Conservation (phyloP, 1,140 invertebrate genomes). For the Lepidotrigona ventralis region DNA sequence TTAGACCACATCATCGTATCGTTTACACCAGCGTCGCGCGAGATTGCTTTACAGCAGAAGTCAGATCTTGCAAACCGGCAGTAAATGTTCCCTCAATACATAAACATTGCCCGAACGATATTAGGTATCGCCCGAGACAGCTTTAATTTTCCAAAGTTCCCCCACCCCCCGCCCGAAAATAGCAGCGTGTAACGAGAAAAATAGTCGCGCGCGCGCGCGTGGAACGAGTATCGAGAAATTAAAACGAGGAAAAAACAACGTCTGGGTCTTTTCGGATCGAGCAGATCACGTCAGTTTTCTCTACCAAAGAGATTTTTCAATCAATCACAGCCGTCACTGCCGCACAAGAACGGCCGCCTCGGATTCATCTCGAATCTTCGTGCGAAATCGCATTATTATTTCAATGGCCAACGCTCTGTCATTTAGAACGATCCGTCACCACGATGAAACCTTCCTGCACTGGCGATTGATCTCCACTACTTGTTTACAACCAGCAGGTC, state of each 20-base stretch:
- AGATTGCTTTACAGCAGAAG: constrained; percentile 12
- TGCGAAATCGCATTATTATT: neutral
- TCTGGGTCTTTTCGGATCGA: too few species aligned
- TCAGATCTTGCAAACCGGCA: neutral
- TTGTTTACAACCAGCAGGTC: too few species aligned
- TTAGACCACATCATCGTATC: neutral
- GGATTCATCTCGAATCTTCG: neutral
- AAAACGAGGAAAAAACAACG: too few species aligned
- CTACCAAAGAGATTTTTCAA: too few species aligned
- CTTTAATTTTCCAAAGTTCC: neutral
- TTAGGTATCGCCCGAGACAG: neutral
- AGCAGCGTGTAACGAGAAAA: neutral
- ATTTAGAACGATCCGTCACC: too few species aligned
- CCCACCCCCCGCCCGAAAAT: neutral
- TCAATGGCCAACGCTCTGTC: neutral
- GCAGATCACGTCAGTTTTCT: too few species aligned
- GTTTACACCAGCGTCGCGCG: neutral
- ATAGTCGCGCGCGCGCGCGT: too few species aligned
- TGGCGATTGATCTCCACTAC: too few species aligned
- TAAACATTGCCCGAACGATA: neutral
- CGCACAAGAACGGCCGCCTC: too few species aligned
- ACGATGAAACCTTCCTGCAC: too few species aligned
- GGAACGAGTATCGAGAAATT: too few species aligned
- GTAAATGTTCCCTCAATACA: neutral
- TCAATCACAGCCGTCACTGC: too few species aligned